Conservation (phyloP, 2,113 vertebrate species). For the Choloepus hoffmanni region DNA sequence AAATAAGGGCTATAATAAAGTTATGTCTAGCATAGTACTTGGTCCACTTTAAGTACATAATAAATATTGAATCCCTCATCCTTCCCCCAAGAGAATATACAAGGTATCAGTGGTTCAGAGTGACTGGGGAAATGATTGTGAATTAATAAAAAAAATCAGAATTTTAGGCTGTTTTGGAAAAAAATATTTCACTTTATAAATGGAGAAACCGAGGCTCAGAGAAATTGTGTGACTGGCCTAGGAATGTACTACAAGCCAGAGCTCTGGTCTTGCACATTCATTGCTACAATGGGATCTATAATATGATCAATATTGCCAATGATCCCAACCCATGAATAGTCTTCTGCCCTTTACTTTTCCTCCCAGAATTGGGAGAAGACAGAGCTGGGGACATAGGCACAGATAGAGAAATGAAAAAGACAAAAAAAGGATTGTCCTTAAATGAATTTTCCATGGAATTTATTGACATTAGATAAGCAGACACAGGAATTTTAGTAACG, state of each 20-base stretch:
- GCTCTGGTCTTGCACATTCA: neutral
- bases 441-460: neutral
- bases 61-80: neutral
- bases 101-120: neutral
- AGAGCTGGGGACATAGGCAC: neutral
- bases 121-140: neutral
- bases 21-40: neutral
- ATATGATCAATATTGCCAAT: neutral
- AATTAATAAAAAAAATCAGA: constrained; percentile 14
- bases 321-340: neutral
- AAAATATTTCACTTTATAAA: neutral
- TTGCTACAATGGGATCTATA: neutral
- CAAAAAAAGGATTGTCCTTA: neutral
- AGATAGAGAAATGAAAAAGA: neutral
- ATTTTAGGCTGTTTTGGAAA: neutral
- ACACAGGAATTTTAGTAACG: constrained; percentile 35
- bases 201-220: neutral
- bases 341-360: neutral
- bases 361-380: neutral
- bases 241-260: neutral
- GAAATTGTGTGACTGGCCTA: neutral
- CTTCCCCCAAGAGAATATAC: neutral
- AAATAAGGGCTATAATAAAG: neutral
- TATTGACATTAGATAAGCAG: neutral
- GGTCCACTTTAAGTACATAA: neutral